These are phyloP conservation scores for Acanthopleura granulata DNA, from an alignment of 2,888 invertebrate genomes.

Conservation along the genomic window DNA sequence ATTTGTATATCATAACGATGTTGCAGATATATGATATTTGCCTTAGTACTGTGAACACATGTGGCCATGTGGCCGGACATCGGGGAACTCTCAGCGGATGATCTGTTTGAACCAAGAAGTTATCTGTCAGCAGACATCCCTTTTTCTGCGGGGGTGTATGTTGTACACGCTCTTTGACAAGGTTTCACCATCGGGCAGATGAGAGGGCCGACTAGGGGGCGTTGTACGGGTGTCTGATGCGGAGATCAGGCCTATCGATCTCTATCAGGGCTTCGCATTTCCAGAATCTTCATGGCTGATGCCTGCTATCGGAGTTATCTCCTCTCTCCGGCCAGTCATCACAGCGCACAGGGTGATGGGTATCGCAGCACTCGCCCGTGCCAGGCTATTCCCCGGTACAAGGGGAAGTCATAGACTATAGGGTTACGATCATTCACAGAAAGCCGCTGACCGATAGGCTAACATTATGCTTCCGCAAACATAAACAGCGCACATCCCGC, in stretches of 20 bases:
- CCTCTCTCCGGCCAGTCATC: background rate
- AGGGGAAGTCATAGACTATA: background rate
- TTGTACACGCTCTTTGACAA: background rate
- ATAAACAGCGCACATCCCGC: background rate
- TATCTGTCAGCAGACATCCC: background rate
- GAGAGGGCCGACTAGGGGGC: background rate
- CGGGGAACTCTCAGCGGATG: too few species aligned
- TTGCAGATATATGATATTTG: too few species aligned
- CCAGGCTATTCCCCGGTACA: background rate
- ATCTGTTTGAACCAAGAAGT: background rate
- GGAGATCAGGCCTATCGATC: background rate
- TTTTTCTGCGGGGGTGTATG: background rate
- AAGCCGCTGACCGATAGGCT: background rate
- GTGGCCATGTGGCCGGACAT: too few species aligned
- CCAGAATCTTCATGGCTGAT: background rate
- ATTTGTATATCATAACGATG: too few species aligned
- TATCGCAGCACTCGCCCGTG: background rate
- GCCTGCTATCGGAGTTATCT: background rate
- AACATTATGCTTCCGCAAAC: background rate
- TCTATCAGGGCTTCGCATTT: background rate
- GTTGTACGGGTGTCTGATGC: background rate
- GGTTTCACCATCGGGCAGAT: background rate
- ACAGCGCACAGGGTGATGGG: background rate
- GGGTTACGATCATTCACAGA: background rate
- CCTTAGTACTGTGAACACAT: too few species aligned